A percentile compares a stretch with the other conserved stretches of the same genome.
phyloP scores from a whole-genome alignment of 2,888 invertebrate genomes.

The Chloroclysta siterata region DNA sequence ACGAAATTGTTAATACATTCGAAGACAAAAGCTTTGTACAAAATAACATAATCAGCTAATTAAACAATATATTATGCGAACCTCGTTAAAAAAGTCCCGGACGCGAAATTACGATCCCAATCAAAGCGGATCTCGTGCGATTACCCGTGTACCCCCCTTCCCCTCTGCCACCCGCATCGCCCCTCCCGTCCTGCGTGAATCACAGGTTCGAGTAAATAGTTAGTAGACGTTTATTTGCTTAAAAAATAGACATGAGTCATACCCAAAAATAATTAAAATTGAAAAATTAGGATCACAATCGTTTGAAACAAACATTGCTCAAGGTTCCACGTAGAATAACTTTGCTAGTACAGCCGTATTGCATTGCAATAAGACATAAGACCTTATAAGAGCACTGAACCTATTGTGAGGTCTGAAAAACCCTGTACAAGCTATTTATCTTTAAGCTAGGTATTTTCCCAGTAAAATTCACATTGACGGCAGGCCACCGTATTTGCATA shows the following conservation, averaged over 20 bases:
- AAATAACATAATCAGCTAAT: conserved; percentile 30
- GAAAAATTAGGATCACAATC: too few relatives aligned
- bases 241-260: not conserved
- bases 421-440: not conserved
- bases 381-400: not conserved
- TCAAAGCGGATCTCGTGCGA: conserved; percentile 64
- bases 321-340: too few relatives aligned
- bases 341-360: too few relatives aligned
- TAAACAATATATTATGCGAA: conserved; percentile 40
- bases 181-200: conserved; percentile 5
- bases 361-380: too few relatives aligned
- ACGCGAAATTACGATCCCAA: conserved; percentile 61
- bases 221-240: not conserved
- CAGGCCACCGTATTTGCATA: conserved; percentile 71
- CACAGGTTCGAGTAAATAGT: conserved; percentile 8
- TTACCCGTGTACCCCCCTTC: conserved; percentile 41
- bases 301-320: too few relatives aligned
- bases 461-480: conserved; percentile 62
- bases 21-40: not conserved
- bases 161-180: not conserved
- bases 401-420: not conserved
- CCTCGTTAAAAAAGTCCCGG: conserved; percentile 52
- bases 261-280: too few relatives aligned
- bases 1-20: not conserved
- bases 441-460: conserved; percentile 21